Percentiles rank a stretch among this genome's conserved stretches.
phyloP scores from a whole-genome alignment of 1,140 invertebrate species.

The Drosophila quadrilineata region DNA sequence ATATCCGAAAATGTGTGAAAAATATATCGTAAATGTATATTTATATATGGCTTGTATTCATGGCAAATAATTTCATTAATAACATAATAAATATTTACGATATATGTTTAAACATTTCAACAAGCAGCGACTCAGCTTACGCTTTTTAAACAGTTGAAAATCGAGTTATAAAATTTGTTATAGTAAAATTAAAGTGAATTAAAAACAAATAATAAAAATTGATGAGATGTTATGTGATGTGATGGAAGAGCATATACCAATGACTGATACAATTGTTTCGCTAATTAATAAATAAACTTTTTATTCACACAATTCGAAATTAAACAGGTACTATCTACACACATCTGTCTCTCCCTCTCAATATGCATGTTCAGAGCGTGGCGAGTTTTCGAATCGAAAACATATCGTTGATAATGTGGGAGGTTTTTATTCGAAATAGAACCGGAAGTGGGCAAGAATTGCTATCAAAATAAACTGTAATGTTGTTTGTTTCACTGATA shows the following conservation, averaged over 20 bases:
- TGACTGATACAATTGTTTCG: constrained; percentile 13
- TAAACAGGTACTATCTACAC: not conserved
- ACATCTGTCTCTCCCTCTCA: no score
- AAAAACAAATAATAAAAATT: constrained; percentile 9
- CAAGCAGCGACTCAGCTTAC: constrained; percentile 7
- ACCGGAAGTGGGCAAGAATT: not conserved
- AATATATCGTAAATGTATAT: constrained; percentile 18
- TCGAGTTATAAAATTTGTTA: not conserved
- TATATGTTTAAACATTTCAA: not conserved
- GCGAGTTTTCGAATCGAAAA: not conserved
- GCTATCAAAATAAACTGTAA: not conserved
- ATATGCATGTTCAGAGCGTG: not conserved
- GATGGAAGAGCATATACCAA: not conserved
- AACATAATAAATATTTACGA: constrained; percentile 24
- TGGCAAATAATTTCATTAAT: constrained; percentile 5
- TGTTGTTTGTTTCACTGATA: not conserved
- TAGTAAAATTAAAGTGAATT: not conserved
- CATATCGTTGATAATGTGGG: not conserved
- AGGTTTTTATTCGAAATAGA: not conserved
- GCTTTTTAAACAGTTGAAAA: not conserved
- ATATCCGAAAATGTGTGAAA: constrained; percentile 29
- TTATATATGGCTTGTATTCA: not conserved
- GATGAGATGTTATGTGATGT: no score
- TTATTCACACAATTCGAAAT: constrained; percentile 2
- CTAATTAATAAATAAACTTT: constrained; percentile 19